Base-by-base conservation (phyloP, 2,888 invertebrate species). In the Nesidiocoris tenuis region DNA sequence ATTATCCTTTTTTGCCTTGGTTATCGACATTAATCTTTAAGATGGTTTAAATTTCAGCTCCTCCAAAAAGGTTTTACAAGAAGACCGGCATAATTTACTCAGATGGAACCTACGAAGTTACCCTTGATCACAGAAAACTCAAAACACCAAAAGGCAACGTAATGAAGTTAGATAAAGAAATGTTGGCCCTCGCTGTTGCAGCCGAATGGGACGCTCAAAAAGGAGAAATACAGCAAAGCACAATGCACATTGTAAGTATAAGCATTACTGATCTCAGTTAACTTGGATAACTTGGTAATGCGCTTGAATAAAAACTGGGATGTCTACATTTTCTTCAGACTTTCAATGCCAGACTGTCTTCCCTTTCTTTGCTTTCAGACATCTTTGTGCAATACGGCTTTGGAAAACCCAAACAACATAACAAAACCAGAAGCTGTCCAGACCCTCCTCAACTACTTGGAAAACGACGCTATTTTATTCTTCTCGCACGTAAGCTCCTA, bases 171-270 rank as follows among this genome's bases (percentile, higher is more conserved):
- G 88, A 90, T 22, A 94, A 89, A 84, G 95, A 98, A 84, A 90
- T 93, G 0, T 85, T 99, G 68, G 98, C 98, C 0, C 86, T 96
- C 77, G 96, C 95, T 18, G 90, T 99, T 64, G 96, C 98, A 0
- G 89, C 91, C 24, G 99, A 99, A 87, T 99, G 98, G 95, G 92
- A 94, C 81, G 86, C 90, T 3, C 98, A 98, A 83, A 88, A 88
- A 78, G 90, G 92, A 23, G 85, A 86, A 72, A 91, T 98, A 79
- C 84, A 90, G 77, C 90, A 88, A 81, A 90, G 91, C 65, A 87
- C 88, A 56, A 98, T 98, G 97, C 96, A 97, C 85, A 85, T 98
- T 86, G 94, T 94, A 86, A 85, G 83, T 80, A 56, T 68, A 7
- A 7, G 55, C 63, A 54, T 19, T 63, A 18, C 61, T 57, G 59